phyloP scores from a whole-genome alignment of 1,140 invertebrate genomes.

The Scaptomyza graminum region DNA sequence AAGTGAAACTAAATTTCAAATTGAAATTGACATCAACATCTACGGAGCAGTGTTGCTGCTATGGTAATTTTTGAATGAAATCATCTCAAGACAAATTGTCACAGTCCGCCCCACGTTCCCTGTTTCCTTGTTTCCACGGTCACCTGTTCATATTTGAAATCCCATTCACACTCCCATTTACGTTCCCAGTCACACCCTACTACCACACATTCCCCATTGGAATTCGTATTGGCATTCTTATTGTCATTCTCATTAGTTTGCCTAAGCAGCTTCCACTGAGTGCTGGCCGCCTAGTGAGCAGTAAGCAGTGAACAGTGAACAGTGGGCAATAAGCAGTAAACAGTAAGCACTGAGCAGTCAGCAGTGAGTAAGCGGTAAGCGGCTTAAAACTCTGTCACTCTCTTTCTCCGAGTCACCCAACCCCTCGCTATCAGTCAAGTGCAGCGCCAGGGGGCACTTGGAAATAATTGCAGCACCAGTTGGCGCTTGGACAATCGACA shows the following conservation, averaged over 20 bases:
- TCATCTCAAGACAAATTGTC: neutral
- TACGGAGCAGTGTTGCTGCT: neutral
- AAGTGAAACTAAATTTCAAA: constrained; percentile 63
- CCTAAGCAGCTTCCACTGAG: constrained; percentile 26
- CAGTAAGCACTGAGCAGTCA: neutral
- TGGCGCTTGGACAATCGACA: neutral
- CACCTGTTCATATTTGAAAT: neutral
- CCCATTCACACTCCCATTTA: neutral
- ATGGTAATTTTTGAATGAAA: neutral
- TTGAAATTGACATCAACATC: constrained; percentile 1
- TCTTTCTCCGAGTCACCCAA: neutral
- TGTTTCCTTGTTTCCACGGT: too few relatives aligned
- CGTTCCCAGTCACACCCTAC: neutral
- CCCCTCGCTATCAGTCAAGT: constrained; percentile 5
- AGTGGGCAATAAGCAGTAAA: neutral
- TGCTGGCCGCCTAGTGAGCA: constrained; percentile 7
- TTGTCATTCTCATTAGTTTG: constrained; percentile 26
- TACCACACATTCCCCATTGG: neutral
- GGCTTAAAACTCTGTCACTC: constrained; percentile 22
- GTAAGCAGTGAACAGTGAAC: neutral
- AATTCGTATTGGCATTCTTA: constrained; percentile 9
- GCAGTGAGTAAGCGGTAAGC: constrained; percentile 26
- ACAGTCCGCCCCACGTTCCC: too few relatives aligned
- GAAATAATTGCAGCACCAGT: constrained; percentile 3
- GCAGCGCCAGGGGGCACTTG: constrained; percentile 1